These are phyloP conservation scores for Centropus bengalensis DNA, from an alignment of 2,113 vertebrate species.

Conservation along the genomic window DNA sequence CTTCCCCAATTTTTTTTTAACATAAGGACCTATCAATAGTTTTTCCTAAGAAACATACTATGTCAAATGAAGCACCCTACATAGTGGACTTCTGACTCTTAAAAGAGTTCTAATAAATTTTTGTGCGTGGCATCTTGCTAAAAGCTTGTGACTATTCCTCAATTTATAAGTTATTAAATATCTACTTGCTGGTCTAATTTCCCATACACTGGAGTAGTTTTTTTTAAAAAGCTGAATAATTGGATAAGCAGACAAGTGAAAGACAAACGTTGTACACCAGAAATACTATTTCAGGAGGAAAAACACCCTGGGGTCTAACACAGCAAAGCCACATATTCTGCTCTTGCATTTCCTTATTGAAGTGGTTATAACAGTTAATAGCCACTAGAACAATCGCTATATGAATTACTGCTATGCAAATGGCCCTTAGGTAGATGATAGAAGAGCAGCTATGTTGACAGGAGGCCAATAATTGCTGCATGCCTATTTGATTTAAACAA, in stretches of 20 bases:
- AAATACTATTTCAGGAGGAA: background rate
- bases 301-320: background rate
- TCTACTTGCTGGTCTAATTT: background rate
- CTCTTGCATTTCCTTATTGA: background rate
- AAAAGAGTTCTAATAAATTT: background rate
- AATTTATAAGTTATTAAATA: background rate
- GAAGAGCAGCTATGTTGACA: background rate
- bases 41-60: background rate
- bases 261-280: background rate
- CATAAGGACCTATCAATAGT: background rate
- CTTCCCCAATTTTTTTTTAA: too few species aligned
- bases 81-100: background rate
- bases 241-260: background rate
- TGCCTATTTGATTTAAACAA: background rate
- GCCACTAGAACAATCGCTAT: background rate
- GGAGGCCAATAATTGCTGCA: background rate
- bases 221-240: background rate
- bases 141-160: background rate
- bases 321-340: background rate
- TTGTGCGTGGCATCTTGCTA: background rate
- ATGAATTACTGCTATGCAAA: background rate
- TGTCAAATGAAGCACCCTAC: background rate
- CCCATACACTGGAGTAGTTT: rapidly evolving
- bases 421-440: background rate
- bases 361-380: background rate